These are phyloP conservation scores for Drosophila triauraria DNA, from an alignment of 1,140 invertebrate genomes.

Conservation along the genomic window DNA sequence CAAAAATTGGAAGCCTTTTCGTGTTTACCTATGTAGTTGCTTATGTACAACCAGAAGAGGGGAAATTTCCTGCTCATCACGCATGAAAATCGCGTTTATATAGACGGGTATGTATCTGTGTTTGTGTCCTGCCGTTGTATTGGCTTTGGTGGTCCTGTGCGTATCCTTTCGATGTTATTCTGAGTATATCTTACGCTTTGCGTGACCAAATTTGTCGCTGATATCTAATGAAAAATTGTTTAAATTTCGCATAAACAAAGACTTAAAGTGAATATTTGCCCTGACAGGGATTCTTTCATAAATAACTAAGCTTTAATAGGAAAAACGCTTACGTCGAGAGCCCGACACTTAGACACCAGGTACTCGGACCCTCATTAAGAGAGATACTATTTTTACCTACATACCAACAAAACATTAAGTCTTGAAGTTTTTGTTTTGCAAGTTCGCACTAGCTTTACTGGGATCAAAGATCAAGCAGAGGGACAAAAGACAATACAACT, in stretches of 20 bases:
- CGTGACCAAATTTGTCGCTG: slow-evolving; percentile 38
- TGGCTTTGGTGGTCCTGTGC: slow-evolving; percentile 16
- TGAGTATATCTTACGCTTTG: slow-evolving; percentile 12
- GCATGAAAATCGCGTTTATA: slow-evolving; percentile 66
- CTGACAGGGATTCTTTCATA: background rate
- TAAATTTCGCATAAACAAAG: slow-evolving; percentile 20
- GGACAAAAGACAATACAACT: no score
- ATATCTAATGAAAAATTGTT: slow-evolving; percentile 62
- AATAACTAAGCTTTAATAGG: background rate
- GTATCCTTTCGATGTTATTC: slow-evolving; percentile 37
- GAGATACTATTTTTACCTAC: no score
- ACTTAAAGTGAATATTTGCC: background rate
- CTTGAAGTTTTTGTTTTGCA: background rate
- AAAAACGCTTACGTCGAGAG: background rate
- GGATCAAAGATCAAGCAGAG: no score
- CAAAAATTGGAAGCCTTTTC: slow-evolving; percentile 44
- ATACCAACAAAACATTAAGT: background rate
- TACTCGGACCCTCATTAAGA: no score
- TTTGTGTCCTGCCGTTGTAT: slow-evolving; percentile 12
- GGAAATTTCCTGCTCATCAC: slow-evolving; percentile 77
- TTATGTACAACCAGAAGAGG: slow-evolving; percentile 57
- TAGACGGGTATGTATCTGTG: slow-evolving; percentile 21
- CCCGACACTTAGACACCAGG: background rate
- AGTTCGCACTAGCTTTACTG: background rate
- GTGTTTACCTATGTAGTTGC: slow-evolving; percentile 38